Evolutionary conservation across 2,113 vertebrate genomes (phyloP).

Genomic region (Cryptomyrus ogoouensis): DNA sequence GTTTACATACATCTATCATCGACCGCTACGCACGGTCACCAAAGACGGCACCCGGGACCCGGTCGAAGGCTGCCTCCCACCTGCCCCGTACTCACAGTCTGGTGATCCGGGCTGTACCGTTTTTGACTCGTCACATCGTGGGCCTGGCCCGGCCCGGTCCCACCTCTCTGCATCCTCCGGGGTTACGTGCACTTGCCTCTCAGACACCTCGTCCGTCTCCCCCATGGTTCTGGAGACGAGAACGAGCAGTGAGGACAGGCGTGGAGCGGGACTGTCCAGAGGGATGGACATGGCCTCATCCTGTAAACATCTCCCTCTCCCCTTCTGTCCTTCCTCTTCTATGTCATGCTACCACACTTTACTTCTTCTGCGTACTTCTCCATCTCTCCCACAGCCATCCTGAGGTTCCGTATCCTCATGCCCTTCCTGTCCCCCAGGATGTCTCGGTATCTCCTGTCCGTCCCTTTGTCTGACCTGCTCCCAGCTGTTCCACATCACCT

Average conservation of each 20-base stretch:
- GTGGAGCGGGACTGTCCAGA: neutral
- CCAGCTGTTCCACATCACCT: neutral
- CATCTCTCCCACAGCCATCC: neutral
- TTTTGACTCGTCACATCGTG: constrained; percentile 47
- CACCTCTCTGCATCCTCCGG: constrained; percentile 33
- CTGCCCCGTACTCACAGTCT: constrained; percentile 41
- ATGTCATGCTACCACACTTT: neutral
- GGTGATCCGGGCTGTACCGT: constrained; percentile 37
- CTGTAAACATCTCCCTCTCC: neutral
- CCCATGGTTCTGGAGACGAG: constrained; percentile 42
- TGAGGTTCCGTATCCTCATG: neutral
- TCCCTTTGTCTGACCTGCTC: neutral
- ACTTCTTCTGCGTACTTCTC: neutral
- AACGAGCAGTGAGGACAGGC: neutral
- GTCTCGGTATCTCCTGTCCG: neutral
- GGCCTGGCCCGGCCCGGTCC: constrained; percentile 31
- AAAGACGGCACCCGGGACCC: neutral
- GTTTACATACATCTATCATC: neutral
- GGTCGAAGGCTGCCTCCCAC: neutral
- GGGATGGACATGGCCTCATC: neutral
- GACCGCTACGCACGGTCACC: neutral
- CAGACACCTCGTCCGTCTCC: constrained; percentile 47
- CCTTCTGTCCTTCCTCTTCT: neutral
- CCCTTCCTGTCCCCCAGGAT: neutral
- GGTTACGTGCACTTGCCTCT: constrained; percentile 35